Base-by-base conservation (phyloP, 2,113 vertebrate genomes). In the Cyphomyrus plagiostoma region DNA sequence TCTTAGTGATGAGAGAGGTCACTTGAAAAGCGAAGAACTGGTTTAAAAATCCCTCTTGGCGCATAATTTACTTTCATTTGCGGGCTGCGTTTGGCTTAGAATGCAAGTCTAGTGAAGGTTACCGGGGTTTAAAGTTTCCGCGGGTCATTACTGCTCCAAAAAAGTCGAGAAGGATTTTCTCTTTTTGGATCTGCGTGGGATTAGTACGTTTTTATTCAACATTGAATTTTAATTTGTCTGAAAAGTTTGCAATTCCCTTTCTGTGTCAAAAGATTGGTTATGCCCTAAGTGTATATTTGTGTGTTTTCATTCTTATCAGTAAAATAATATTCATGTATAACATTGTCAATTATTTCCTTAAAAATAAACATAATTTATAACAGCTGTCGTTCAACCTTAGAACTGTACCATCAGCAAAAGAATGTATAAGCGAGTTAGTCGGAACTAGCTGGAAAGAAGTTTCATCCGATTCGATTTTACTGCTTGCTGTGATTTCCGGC, bases 1-100 rank as follows among this genome's bases (percentile, higher is more conserved):
- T 93, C 91, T 90, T 46, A 84, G 26, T 66, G 90, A 89, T 90
- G 92, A 92, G 89, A 90, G 88, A 93, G 91, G 90, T 91, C 90
- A 91, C 62, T n/a, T 80, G 85, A 90, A 90, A 89, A 70, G 89
- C 89, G 66, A 77, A 50, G 90, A 90, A 89, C 89, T 39, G 15
- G 48, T 80, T 89, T 91, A 82, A 91, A 90, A 70, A 91, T 87
- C 49, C 88, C 77, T 88, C 35, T 89, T 86, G 39, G 52, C 90
- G 86, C 90, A 88, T 52, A 84, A 46, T 91, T 91, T 89, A 80
- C 80, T 90, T 89, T 88, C 88, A 83, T 80, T 30, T 52, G 48
- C 56, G 3, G 53, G 45, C 56, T 48, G 46, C 23, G 58, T 87
- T 84, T 15, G 70, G 23, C 89, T 62, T 66, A 58, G 80, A 90